Evolutionary conservation across 1,140 invertebrate genomes (phyloP), one percentile per base, ranked within the genome.

Genomic region (Anagrus nilaparvatae): DNA sequence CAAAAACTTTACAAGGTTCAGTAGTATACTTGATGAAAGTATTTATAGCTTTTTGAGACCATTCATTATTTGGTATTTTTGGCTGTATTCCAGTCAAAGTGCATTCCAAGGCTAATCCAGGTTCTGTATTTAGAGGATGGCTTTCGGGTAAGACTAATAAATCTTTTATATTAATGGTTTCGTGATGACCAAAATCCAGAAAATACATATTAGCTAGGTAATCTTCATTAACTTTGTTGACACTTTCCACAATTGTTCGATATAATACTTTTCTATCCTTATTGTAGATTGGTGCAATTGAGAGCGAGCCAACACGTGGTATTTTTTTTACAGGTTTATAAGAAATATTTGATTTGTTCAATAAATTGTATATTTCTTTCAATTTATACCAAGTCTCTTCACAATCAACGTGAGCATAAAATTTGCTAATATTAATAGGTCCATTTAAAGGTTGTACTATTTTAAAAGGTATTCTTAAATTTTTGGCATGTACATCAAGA

Each of bases 121-220:
- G 69, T 19, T 1, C 4, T 16, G 4, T 9, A 35, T 14, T 31
- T 27, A 12, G 8, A 12, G 29, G 8, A 31, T 8, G 8, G 2
- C 7, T 24, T 5, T 39, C 27, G 1, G 44, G 27, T 0, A 60
- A 33, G 14, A 40, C 3, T 29, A 40, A 43, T 13, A 62, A 28
- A 33, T 61, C 61, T 4, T 44, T 39, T 2, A 53, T 18, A 28
- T 39, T 1, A n/a, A n/a, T n/a, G n/a, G n/a, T n/a, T 75, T 53
- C 14, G 67, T 55, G 2, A 65, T 66, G 4, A 52, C 90, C 90
- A 62, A 73, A 82, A 60, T 95, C 89, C 16, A 92, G 75, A 55
- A 81, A 89, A 32, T 78, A 72, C 4, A 92, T 73, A 4, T 51
- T 47, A 2, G 52, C 69, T 27, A 49, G 30, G 19, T 56, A 29